Conservation (phyloP, 2,888 invertebrate genomes). For the Tuta absoluta region DNA sequence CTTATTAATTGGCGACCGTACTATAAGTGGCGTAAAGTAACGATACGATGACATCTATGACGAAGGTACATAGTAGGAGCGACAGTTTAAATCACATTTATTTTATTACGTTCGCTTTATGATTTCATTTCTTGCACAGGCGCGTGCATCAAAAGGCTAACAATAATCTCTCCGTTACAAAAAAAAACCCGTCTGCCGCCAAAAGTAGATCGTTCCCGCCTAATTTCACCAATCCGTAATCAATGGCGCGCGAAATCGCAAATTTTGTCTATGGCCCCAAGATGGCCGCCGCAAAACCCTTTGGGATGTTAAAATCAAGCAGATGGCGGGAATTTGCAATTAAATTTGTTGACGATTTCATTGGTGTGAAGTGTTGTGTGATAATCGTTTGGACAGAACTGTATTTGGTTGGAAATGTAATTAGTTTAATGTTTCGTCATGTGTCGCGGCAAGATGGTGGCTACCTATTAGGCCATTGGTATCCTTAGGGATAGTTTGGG, state of each 20-base stretch:
- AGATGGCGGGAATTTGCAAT: conserved; percentile 75
- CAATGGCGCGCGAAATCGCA: conserved; percentile 77
- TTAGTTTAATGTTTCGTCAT: conserved; percentile 15
- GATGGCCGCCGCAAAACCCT: conserved; percentile 73
- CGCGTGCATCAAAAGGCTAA: not conserved
- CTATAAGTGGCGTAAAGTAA: no score
- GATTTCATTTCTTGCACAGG: not conserved
- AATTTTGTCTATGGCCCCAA: conserved; percentile 68
- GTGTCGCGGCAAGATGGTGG: not conserved
- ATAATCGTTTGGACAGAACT: conserved; percentile 67
- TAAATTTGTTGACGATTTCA: conserved; percentile 68
- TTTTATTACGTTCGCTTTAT: not conserved
- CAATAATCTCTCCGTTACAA: conserved; percentile 27
- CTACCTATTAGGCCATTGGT: not conserved
- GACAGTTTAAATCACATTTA: not conserved
- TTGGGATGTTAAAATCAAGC: conserved; percentile 69
- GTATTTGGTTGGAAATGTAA: conserved; percentile 12
- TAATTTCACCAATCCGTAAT: conserved; percentile 69
- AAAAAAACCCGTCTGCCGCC: conserved; percentile 31
- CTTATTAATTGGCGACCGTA: no score
- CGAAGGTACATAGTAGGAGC: no score
- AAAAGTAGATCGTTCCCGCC: conserved; percentile 50
- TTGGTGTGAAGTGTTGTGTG: conserved; percentile 70
- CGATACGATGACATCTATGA: no score
- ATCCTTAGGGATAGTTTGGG: not conserved